Evolutionary conservation across 2,888 invertebrate genomes (phyloP).

Genomic region (Heliconius sara): DNA sequence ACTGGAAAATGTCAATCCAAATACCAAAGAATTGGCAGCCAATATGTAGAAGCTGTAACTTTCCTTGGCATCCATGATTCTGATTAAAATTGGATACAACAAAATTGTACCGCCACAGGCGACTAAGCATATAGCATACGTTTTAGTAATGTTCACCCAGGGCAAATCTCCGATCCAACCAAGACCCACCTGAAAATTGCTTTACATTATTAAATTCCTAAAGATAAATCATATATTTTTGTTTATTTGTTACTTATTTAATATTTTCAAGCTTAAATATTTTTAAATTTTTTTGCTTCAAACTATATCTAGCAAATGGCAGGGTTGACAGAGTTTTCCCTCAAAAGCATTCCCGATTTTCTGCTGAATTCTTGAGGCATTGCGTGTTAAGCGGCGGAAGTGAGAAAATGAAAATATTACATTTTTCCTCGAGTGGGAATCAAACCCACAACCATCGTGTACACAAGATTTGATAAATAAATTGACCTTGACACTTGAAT

Average conservation of each 20-base stretch:
- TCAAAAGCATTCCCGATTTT: not conserved
- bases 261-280: too few species aligned
- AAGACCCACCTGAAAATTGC: conserved; percentile 86
- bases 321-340: not conserved
- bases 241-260: not conserved
- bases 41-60: conserved; percentile 80
- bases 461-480: conserved; percentile 27
- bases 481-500: conserved; percentile 43
- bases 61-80: conserved; percentile 62
- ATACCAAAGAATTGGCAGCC: conserved; percentile 85
- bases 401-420: not conserved
- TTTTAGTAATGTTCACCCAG: conserved; percentile 92
- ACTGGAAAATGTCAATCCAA: conserved; percentile 95
- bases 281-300: not conserved
- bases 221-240: not conserved
- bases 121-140: conserved; percentile 91
- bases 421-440: not conserved
- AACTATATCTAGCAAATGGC: not conserved
- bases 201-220: not conserved
- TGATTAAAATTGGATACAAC: conserved; percentile 84
- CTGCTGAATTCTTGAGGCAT: not conserved
- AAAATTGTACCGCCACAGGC: conserved; percentile 86
- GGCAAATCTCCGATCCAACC: conserved; percentile 95
- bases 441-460: not conserved
- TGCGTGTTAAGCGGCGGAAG: not conserved